Evolutionary conservation across 35 echinoderm and acorn worm species (phyloP).

Genomic region (Chiridota heheva): DNA sequence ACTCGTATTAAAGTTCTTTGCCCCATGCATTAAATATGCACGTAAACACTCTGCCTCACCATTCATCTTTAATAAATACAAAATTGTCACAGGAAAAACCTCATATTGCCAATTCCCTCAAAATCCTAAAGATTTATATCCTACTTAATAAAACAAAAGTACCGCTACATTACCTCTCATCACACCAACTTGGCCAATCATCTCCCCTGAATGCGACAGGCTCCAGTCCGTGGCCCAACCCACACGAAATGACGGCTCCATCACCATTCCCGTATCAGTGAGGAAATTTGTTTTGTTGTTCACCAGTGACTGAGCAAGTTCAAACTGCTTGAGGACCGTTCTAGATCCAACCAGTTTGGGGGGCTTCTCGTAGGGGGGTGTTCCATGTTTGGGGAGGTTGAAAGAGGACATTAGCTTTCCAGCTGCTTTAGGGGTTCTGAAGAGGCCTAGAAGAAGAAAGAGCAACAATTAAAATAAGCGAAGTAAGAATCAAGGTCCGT

Average conservation of each 20-base stretch:
- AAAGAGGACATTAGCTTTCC: constrained; percentile 21
- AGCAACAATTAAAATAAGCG: not conserved
- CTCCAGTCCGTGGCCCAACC: constrained; percentile 89
- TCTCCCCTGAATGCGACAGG: constrained; percentile 83
- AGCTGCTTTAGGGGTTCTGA: constrained; percentile 49
- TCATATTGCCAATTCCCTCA: too few relatives aligned
- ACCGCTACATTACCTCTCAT: too few relatives aligned
- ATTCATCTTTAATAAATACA: too few relatives aligned
- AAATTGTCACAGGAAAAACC: too few relatives aligned
- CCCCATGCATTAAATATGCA: too few relatives aligned
- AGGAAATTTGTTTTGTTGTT: constrained; percentile 43
- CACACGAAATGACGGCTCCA: constrained; percentile 76
- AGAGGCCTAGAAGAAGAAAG: constrained; percentile 32
- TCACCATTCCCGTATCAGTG: constrained; percentile 71
- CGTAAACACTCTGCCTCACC: too few relatives aligned
- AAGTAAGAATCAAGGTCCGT: not conserved
- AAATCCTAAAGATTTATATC: too few relatives aligned
- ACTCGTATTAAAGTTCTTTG: too few relatives aligned
- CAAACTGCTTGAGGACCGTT: constrained; percentile 50
- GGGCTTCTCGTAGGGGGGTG: constrained; percentile 30
- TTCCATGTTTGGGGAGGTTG: constrained; percentile 17
- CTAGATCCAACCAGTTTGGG: constrained; percentile 72
- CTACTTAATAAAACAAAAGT: too few relatives aligned
- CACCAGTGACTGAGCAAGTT: constrained; percentile 63
- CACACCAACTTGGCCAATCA: constrained; percentile 64